Percentiles rank a stretch among this genome's conserved stretches.
These are phyloP conservation scores for Didymodactylos carnosus DNA, from an alignment of 2,888 invertebrate species.

Conservation along the genomic window DNA sequence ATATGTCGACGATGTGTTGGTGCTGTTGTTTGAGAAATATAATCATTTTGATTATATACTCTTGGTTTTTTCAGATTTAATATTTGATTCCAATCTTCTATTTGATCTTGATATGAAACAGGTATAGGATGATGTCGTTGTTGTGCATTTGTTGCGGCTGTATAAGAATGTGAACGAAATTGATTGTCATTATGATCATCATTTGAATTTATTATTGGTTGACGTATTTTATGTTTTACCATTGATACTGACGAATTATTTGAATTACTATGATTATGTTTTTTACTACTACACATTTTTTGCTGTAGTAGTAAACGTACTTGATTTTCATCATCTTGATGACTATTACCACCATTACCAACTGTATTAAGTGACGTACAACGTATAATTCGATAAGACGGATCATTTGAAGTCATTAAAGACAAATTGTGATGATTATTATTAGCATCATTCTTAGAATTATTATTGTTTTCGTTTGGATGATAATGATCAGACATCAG, in stretches of 20 bases:
- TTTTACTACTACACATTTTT: background rate
- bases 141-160: too few species aligned
- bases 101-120: too few species aligned
- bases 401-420: background rate
- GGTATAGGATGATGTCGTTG: too few species aligned
- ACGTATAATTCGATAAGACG: background rate
- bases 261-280: background rate
- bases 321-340: background rate
- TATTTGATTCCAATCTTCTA: too few species aligned
- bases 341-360: background rate
- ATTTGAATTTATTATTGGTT: background rate
- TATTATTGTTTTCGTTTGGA: too few species aligned
- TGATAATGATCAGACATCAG: too few species aligned
- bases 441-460: too few species aligned
- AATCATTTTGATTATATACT: background rate
- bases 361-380: background rate
- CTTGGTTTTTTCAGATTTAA: too few species aligned
- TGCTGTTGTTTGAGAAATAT: background rate
- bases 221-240: constrained; percentile 26
- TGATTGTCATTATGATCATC: background rate
- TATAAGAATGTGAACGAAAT: background rate
- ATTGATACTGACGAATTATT: constrained; percentile 42
- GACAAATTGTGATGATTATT: background rate
- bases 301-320: background rate
- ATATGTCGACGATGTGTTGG: background rate